phyloP scores from a whole-genome alignment of 2,888 invertebrate genomes.

The Unio delphinus region DNA sequence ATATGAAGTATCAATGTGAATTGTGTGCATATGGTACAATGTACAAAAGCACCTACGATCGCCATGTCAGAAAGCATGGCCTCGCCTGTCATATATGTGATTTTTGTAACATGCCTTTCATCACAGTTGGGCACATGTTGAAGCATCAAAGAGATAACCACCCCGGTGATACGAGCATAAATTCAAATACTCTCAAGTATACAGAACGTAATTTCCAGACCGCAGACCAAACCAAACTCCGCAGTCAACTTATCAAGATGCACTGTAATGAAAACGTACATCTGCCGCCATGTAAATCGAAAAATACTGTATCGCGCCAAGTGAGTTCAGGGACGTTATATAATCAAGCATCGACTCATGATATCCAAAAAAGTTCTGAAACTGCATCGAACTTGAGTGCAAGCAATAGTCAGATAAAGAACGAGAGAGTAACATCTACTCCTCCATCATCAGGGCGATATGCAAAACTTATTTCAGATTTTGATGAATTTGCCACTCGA shows the following conservation, averaged over 20 bases:
- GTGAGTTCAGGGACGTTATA: too few species aligned
- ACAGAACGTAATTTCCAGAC: slow-evolving; percentile 12
- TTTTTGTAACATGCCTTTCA: slow-evolving; percentile 26
- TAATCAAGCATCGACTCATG: too few species aligned
- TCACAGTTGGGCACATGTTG: slow-evolving; percentile 23
- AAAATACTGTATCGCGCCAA: too few species aligned
- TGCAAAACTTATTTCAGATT: slow-evolving; percentile 38
- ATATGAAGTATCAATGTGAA: slow-evolving; percentile 19
- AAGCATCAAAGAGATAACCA: slow-evolving; percentile 25
- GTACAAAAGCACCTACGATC: slow-evolving; percentile 27
- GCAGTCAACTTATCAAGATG: too few species aligned
- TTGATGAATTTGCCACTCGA: slow-evolving; percentile 38
- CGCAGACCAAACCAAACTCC: background rate
- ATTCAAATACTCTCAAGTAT: too few species aligned
- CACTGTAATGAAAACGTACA: too few species aligned
- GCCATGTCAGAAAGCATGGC: slow-evolving; percentile 28
- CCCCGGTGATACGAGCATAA: slow-evolving; percentile 1
- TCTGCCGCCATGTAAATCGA: too few species aligned
- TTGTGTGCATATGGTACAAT: slow-evolving; percentile 27
- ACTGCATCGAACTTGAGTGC: too few species aligned
- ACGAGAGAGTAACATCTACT: slow-evolving; percentile 16
- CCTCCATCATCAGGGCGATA: slow-evolving; percentile 33
- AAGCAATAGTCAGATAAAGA: background rate
- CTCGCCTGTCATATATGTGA: slow-evolving; percentile 24
- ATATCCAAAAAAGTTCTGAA: too few species aligned